Evolutionary conservation across 2,797 vertebrate species (phyloP).

Genomic region (Gambusia yucatana): DNA sequence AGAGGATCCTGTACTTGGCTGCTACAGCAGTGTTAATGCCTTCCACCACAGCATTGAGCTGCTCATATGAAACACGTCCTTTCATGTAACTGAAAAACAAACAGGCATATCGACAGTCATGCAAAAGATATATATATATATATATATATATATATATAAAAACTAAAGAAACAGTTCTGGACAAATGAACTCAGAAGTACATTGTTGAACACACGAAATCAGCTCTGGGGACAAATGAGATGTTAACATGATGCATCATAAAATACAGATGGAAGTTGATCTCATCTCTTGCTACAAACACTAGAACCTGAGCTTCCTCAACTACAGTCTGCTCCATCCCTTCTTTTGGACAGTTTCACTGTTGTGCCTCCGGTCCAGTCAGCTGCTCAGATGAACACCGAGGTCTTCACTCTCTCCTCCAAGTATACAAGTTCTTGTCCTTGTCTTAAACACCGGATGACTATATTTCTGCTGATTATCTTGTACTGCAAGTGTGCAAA

Average conservation of each 20-base stretch:
- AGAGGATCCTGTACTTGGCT: slow-evolving; percentile 89
- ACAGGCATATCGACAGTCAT: not conserved
- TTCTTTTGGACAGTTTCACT: too few relatives aligned
- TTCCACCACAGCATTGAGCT: slow-evolving; percentile 85
- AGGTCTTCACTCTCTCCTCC: too few relatives aligned
- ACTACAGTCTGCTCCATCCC: too few relatives aligned
- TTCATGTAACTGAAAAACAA: slow-evolving; percentile 88
- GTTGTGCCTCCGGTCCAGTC: too few relatives aligned
- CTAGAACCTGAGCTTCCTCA: too few relatives aligned
- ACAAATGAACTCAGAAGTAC: not conserved
- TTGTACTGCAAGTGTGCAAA: too few relatives aligned
- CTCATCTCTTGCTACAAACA: not conserved
- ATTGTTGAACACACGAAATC: not conserved
- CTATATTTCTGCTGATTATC: too few relatives aligned
- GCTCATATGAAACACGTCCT: slow-evolving; percentile 85
- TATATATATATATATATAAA: not conserved
- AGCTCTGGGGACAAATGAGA: not conserved
- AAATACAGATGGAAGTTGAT: not conserved
- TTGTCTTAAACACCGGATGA: not conserved
- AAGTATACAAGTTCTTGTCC: not conserved
- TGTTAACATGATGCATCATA: not conserved
- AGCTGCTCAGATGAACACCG: too few relatives aligned
- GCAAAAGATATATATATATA: not conserved
- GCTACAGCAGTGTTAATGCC: slow-evolving; percentile 84
- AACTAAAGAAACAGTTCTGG: not conserved